Base-by-base conservation (phyloP, 1,140 invertebrate genomes). In the Diorhabda sublineata region DNA sequence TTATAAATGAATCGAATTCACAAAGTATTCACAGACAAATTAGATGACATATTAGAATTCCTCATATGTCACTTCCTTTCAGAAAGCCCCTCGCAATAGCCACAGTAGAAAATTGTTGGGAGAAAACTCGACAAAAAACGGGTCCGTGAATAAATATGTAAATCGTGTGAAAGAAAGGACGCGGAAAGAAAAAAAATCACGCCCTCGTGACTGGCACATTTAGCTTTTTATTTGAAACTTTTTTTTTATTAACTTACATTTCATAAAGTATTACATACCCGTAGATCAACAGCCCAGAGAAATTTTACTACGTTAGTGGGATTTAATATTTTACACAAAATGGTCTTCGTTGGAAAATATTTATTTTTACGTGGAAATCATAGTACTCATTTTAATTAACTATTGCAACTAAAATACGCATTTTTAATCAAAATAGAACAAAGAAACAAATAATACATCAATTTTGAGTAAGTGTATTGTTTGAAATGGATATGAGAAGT, bases 71-170 rank as follows among this genome's bases (percentile, higher is more conserved):
- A 52, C 47, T 52, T 52, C 47, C 47, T 52, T 8, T 26, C 6
- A 8, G 47, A 52, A 52, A 52, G n/a, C 47, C 47, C 47, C 47
- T 52, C n/a, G 47, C 47, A 52, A n/a, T 52, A 8, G 6, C 47
- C 47, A 52, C n/a, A 52, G 47, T 52, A 52, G 47, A 52, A 52
- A 52, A 52, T 52, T 52, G 47, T 52, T 26, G 47, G n/a, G 47
- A 52, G 47, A 6, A 52, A 52, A 52, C 47, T 52, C 47, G 47
- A n/a, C 47, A 52, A 52, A 52, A 52, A 52, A n/a, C n/a, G 47
- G 47, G 47, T 52, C 47, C n/a, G 47, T 52, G 47, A 52, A 52
- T 52, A 52, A 52, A 52, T 52, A 52, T 52, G 47, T 52, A 52
- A 52, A 52, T 52, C 47, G n/a, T 52, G 47, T n/a, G 47, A 52